Conservation (phyloP, 2,888 invertebrate genomes). For the Scaptomyza flava region DNA sequence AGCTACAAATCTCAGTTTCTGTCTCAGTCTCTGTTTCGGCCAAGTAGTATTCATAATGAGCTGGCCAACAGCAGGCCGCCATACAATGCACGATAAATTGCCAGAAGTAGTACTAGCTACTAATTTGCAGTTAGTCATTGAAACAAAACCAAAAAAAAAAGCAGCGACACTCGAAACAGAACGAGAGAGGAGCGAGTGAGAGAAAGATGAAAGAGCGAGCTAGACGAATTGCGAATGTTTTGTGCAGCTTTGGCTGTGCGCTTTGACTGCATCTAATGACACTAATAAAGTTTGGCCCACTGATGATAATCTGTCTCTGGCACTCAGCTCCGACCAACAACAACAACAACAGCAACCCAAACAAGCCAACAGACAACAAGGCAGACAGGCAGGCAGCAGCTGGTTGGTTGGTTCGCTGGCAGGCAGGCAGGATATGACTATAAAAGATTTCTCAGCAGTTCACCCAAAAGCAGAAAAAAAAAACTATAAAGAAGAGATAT, state of each 20-base stretch:
- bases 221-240: slow-evolving; percentile 44
- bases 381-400: slow-evolving; percentile 15
- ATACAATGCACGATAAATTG: slow-evolving; percentile 70
- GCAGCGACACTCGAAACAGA: slow-evolving; percentile 31
- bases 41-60: slow-evolving; percentile 62
- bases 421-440: slow-evolving; percentile 46
- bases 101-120: slow-evolving; percentile 76
- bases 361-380: neutral
- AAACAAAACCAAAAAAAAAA: slow-evolving; percentile 29
- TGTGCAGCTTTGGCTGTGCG: slow-evolving; percentile 63
- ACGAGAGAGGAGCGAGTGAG: neutral
- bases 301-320: slow-evolving; percentile 76
- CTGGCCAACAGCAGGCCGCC: slow-evolving; percentile 38
- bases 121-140: slow-evolving; percentile 73
- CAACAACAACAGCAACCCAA: neutral
- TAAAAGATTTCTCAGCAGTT: slow-evolving; percentile 49
- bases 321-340: slow-evolving; percentile 31
- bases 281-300: slow-evolving; percentile 74
- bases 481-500: neutral
- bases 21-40: neutral
- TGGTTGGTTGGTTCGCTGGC: neutral
- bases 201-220: neutral
- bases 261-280: slow-evolving; percentile 77
- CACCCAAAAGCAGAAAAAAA: neutral
- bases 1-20: neutral